phyloP scores from a whole-genome alignment of 92 coral and sea anemone genomes.

The Parazoanthus atlanticus region DNA sequence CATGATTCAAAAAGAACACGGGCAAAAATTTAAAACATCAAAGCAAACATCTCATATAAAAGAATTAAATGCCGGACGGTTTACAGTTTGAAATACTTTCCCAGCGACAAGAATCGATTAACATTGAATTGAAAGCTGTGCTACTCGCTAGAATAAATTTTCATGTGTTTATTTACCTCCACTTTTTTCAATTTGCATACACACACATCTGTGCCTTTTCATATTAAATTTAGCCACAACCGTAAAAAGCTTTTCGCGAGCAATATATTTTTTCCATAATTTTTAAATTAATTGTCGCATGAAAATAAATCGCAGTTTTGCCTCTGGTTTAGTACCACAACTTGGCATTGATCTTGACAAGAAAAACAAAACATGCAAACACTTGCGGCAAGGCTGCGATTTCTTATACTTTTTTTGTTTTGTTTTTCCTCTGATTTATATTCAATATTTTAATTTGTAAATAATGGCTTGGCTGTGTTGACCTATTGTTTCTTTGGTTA shows the following conservation, averaged over 20 bases:
- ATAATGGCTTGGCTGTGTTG: not conserved
- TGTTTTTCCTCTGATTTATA: not conserved
- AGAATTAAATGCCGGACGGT: not conserved
- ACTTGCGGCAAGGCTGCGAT: not conserved
- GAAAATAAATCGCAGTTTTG: not conserved
- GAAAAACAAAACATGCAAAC: too few species aligned
- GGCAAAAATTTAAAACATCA: not conserved
- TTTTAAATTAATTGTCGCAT: not conserved
- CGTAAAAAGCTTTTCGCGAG: not conserved
- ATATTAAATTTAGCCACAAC: not conserved
- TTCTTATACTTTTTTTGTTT: not conserved
- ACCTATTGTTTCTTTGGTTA: not conserved
- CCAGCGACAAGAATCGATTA: not conserved
- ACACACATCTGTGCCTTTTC: not conserved
- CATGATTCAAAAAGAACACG: not conserved
- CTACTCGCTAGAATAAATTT: too few species aligned
- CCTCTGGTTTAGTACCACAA: too few species aligned
- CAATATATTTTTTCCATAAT: too few species aligned
- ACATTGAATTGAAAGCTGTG: not conserved
- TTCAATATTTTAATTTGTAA: too few species aligned
- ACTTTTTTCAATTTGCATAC: not conserved
- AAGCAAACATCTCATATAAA: not conserved
- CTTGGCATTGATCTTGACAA: not conserved
- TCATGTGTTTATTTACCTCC: not conserved
- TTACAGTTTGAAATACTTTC: not conserved